These are phyloP conservation scores for Drosophila arizonae DNA, from an alignment of 1,140 invertebrate species.

Conservation along the genomic window DNA sequence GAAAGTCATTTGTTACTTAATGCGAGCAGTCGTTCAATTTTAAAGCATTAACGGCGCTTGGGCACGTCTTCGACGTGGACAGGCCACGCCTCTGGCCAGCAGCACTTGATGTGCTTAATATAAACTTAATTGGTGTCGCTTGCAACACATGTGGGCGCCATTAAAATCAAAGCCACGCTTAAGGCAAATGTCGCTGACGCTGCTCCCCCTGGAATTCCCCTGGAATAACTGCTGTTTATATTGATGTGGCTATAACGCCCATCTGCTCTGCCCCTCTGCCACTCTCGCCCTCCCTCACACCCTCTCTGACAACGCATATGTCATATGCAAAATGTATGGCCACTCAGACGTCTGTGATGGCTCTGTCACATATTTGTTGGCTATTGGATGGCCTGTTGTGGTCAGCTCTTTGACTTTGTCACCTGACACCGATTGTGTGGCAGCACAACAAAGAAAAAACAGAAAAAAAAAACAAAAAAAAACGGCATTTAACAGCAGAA, in stretches of 20 bases:
- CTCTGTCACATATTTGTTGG: conserved; percentile 26
- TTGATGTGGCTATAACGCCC: conserved; percentile 6
- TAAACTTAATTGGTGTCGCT: conserved; percentile 58
- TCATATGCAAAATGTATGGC: conserved; percentile 39
- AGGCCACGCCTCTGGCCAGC: conserved; percentile 13
- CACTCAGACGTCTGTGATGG: conserved; percentile 10
- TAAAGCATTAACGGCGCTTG: conserved; percentile 22
- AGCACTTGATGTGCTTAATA: conserved; percentile 50
- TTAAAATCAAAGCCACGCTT: conserved; percentile 51
- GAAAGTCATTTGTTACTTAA: conserved; percentile 52
- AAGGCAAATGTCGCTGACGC: background rate
- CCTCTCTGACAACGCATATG: conserved; percentile 20
- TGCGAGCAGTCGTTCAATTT: conserved; percentile 16
- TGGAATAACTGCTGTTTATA: conserved; percentile 14
- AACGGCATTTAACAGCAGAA: background rate
- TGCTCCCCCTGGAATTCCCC: too few relatives aligned
- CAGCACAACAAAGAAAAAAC: background rate
- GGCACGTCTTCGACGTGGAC: background rate
- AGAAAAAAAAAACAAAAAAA: background rate
- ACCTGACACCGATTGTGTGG: conserved; percentile 3
- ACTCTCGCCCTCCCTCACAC: background rate
- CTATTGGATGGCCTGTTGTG: conserved; percentile 20
- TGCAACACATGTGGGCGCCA: conserved; percentile 50
- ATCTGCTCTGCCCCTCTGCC: background rate
- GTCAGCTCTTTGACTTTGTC: conserved; percentile 10